phyloP scores from a whole-genome alignment of 2,888 invertebrate genomes.

The Pandemis cinnamomeana region DNA sequence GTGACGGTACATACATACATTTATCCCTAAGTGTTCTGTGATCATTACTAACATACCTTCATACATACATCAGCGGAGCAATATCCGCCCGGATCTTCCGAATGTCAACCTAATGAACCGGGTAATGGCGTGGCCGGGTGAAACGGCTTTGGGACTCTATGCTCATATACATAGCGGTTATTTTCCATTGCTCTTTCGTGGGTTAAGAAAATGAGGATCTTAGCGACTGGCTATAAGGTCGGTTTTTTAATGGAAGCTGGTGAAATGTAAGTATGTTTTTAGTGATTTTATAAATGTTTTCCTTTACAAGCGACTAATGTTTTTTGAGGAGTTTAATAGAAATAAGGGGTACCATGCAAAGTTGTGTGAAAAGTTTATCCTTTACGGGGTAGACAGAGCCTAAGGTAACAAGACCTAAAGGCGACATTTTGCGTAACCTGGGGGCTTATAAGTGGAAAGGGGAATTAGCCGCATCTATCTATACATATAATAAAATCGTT shows the following conservation, averaged over 20 bases:
- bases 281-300: no score
- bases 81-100: slow-evolving; percentile 52
- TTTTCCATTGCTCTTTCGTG: background rate
- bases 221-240: background rate
- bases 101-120: slow-evolving; percentile 52
- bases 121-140: slow-evolving; percentile 43
- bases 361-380: no score
- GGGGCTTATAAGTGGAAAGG: no score
- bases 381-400: no score
- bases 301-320: no score
- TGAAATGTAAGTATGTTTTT: background rate
- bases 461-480: no score
- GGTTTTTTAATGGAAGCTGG: background rate
- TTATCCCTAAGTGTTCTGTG: slow-evolving; percentile 1
- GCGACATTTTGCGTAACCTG: no score
- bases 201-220: background rate
- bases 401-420: no score
- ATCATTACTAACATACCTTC: slow-evolving; percentile 7
- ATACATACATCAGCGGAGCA: slow-evolving; percentile 46
- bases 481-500: no score
- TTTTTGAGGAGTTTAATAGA: no score
- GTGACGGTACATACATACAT: no score
- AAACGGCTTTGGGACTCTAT: background rate
- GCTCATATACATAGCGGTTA: background rate
- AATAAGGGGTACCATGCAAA: no score